Evolutionary conservation across 2,113 vertebrate species (phyloP), one percentile per base, ranked within the genome.

Genomic region (Falcunculus frontatus): DNA sequence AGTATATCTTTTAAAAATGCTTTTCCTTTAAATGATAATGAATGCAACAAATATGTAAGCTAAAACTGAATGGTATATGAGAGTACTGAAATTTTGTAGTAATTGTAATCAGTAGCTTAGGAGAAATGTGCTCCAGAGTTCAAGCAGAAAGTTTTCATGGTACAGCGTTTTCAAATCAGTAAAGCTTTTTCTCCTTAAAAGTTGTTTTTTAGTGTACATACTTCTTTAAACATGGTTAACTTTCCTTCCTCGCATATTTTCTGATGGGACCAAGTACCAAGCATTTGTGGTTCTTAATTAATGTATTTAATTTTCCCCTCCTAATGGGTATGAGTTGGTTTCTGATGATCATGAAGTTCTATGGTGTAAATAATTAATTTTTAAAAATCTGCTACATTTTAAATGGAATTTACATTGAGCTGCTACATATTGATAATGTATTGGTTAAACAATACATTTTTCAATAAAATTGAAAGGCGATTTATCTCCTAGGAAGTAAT

Each of bases 401-500:
- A 16, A 81, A 16, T 89, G 29, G 57, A 93, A 83, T 59, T 94
- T 86, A 81, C 46, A 84, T 75, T 57, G 67, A 93, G 49, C 81
- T 93, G 59, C 76, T 92, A 14, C n/a, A 12, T 97, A 96, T 97
- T 97, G 97, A 97, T 97, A 97, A 91, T 90, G 74, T 87, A 96
- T 98, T 97, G 91, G 83, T 96, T 97, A 95, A 98, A 95, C 83
- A 96, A 84, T 88, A 80, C 64, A 84, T 92, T 95, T 97, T 98
- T 97, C 95, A 94, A 35, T 97, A 97, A 98, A 97, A 97, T 97
- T 97, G 96, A 97, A 97, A 97, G 97, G 92, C 82, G 20, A 97
- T 98, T 98, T 97, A 90, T 98, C 96, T 97, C 95, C 78, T 94
- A 94, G 97, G 97, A 98, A 96, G 98, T 97, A 98, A 97, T 98